phyloP scores from a whole-genome alignment of 1,140 invertebrate species.

The Brachionus sp. region DNA sequence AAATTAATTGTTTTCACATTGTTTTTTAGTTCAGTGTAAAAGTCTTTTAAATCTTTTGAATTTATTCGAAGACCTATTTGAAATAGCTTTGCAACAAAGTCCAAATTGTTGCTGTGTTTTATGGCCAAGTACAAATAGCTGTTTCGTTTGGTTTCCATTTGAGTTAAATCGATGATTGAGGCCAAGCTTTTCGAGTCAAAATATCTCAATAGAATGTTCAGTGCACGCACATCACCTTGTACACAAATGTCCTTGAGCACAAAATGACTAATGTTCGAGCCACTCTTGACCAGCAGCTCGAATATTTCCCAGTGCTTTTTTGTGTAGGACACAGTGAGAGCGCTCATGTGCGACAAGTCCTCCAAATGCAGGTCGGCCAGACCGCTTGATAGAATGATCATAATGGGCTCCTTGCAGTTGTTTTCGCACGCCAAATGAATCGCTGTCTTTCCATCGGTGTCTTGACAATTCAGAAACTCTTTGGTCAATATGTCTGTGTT shows the following conservation, averaged over 20 bases:
- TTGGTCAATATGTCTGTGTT: background rate
- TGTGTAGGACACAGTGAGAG: background rate
- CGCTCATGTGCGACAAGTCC: background rate
- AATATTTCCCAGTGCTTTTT: slow-evolving; percentile 30
- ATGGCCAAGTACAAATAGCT: slow-evolving; percentile 25
- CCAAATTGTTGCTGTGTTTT: background rate
- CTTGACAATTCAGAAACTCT: slow-evolving; percentile 38
- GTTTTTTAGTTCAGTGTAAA: background rate
- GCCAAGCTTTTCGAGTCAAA: slow-evolving; percentile 13
- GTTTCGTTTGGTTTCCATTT: background rate
- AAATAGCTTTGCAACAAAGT: slow-evolving; percentile 8
- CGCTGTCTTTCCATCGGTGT: background rate
- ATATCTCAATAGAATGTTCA: slow-evolving; percentile 16
- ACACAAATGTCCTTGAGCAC: slow-evolving; percentile 36
- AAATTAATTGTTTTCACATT: background rate
- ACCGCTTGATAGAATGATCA: slow-evolving; percentile 2
- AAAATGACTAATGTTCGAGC: slow-evolving; percentile 1
- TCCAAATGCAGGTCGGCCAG: slow-evolving; percentile 20
- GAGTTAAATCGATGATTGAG: background rate
- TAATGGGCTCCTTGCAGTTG: slow-evolving; percentile 18
- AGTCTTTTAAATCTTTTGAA: slow-evolving; percentile 26
- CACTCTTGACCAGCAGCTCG: slow-evolving; percentile 32
- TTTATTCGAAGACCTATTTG: slow-evolving; percentile 2
- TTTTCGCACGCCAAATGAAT: slow-evolving; percentile 13
- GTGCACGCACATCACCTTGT: background rate